Evolutionary conservation across 2,888 invertebrate genomes (phyloP), one percentile per base, ranked within the genome.

Genomic region (Rhagophthalmus giganteus): DNA sequence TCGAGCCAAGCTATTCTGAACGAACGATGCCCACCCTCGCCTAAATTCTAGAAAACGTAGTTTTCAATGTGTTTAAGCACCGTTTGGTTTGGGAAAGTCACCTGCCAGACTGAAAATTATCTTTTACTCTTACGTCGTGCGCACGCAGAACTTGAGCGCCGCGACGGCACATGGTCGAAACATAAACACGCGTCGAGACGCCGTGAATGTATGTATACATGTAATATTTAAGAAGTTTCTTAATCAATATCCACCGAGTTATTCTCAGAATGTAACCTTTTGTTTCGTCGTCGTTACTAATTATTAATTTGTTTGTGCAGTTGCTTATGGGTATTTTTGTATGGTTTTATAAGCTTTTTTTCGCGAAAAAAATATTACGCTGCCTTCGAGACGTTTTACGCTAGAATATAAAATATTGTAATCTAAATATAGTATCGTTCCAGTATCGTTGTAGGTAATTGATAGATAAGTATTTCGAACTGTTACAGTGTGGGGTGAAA

Each of bases 1-100:
- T 25, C 33, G 42, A 39, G 53, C 48, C 70, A 68, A 67, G 70
- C 69, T 69, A 71, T 68, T 69, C 68, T 65, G 64, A 67, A 68
- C 70, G 58, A 66, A 45, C 37, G 37, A 42, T 66, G 71, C 72
- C 72, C 72, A 73, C 74, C 74, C 73, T 72, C 74, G 66, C 73
- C n/a, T n/a, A n/a, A n/a, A n/a, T 69, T 69, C 65, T 33, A 56
- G 54, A 55, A 52, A 65, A 40, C 48, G 37, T 62, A 67, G 64
- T 66, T 64, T 64, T 59, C 68, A 65, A 64, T 63, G 48, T 52
- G 11, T 11, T 24, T 20, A 35, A 49, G 45, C 34, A 54, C 51
- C 35, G 8, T 51, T 48, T 49, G 38, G 42, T 45, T 25, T 28
- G 33, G 32, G 26, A 32, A 41, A 56, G 51, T 59, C 58, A 56